Base-by-base conservation (phyloP, 1,140 invertebrate species). In the Andrena cerasifolii region DNA sequence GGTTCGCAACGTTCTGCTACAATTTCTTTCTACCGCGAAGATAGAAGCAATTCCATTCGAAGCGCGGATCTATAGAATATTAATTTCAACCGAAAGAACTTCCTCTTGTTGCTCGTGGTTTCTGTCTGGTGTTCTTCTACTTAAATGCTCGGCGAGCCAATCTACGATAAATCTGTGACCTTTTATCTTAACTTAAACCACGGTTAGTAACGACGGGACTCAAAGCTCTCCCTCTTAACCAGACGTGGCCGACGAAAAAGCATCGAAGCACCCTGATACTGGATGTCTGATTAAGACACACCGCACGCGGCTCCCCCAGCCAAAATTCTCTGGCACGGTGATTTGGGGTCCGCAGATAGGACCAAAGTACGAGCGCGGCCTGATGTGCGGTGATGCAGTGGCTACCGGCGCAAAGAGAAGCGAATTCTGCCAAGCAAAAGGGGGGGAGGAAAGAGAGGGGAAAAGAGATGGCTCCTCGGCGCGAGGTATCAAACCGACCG, bases 261-360 rank as follows among this genome's bases (percentile, higher is more conserved):
- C 16, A 56, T 70, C 53, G 53, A 56, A 58, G n/a, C n/a, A 14
- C 4, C n/a, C 16, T 33, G 3, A 45, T 62, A 45, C 26, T 4
- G 21, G 16, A 31, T 24, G 14, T 16, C 53, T 31, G 26, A 43
- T 18, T 24, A 70, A 70, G 53, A 51, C 40, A 18, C 3, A 18
- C 26, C 56, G 7, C 26, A 49, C 26, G 31, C 36, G 12, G 14
- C 0, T 16, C 7, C 8, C 36, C 43, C 21, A 1, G 70, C 43
- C 43, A 72, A 72, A 72, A 72, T 62, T 49, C 43, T 36, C 43
- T 62, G 70, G 70, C 43, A 62, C 70, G 28, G 56, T 61, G 56
- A 62, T 72, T 61, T 26, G 26, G 26, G 16, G 59, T 45, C 67
- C 14, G 16, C 43, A 33, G 70, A 59, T 71, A 59, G 26, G 67